A percentile compares a stretch with the other conserved stretches of the same genome.
phyloP scores from a whole-genome alignment of 2,888 invertebrate genomes.

The Gandaritis pyraliata region DNA sequence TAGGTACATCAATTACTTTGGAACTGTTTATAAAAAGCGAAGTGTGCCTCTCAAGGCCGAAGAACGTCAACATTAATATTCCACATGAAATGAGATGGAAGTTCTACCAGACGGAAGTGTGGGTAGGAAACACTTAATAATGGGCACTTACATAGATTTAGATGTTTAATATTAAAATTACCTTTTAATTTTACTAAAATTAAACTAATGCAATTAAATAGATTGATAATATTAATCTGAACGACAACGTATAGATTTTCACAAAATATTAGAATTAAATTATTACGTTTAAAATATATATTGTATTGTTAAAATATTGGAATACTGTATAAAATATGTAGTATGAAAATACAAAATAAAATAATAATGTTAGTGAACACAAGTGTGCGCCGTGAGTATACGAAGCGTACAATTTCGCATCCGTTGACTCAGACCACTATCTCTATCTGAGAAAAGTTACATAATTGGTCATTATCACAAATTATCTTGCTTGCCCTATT shows the following conservation, averaged over 20 bases:
- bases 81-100: constrained; percentile 20
- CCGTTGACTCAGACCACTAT: constrained; percentile 63
- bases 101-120: constrained; percentile 11
- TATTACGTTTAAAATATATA: too few relatives aligned
- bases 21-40: constrained; percentile 40
- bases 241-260: too few relatives aligned
- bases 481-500: constrained; percentile 50
- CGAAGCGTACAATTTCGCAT: constrained; percentile 47
- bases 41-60: constrained; percentile 41
- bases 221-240: too few relatives aligned
- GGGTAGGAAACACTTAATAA: constrained; percentile 10
- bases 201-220: too few relatives aligned
- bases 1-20: constrained; percentile 43
- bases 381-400: constrained; percentile 5
- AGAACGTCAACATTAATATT: constrained; percentile 33
- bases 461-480: constrained; percentile 66
- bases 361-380: constrained; percentile 2
- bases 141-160: background rate
- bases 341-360: too few relatives aligned
- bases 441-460: constrained; percentile 63
- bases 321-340: too few relatives aligned
- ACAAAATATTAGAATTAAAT: too few relatives aligned
- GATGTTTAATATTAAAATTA: too few relatives aligned
- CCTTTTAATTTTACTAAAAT: too few relatives aligned
- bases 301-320: too few relatives aligned